phyloP scores from a whole-genome alignment of 2,888 invertebrate genomes.

The Cryptocheilus praepositus region DNA sequence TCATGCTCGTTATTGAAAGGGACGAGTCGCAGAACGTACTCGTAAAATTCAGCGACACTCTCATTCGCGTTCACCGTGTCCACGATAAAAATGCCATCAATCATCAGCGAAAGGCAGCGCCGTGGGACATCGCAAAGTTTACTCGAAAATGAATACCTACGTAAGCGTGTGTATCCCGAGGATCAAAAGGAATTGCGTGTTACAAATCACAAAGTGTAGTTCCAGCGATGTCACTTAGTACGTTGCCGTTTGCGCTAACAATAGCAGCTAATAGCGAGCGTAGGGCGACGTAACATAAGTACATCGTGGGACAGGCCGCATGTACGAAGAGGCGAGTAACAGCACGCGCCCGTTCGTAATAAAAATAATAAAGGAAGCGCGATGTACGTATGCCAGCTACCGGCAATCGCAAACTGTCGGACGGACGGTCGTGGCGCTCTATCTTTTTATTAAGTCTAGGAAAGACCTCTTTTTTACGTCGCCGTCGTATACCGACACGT shows the following conservation, averaged over 20 bases:
- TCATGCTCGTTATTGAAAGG: too few relatives aligned
- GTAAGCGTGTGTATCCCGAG: too few relatives aligned
- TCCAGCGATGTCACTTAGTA: conserved; percentile 15
- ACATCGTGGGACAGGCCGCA: background rate
- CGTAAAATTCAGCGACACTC: too few relatives aligned
- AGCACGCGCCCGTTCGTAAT: background rate
- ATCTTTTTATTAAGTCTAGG: conserved; percentile 18
- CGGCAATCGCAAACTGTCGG: too few relatives aligned
- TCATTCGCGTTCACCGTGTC: too few relatives aligned
- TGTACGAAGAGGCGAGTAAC: conserved; percentile 5
- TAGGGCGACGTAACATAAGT: background rate
- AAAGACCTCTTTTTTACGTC: conserved; percentile 30
- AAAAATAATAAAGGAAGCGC: conserved; percentile 2
- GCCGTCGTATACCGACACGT: conserved; percentile 20
- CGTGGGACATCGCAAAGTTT: too few relatives aligned
- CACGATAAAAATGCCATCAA: too few relatives aligned
- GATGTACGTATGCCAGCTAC: background rate
- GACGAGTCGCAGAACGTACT: too few relatives aligned
- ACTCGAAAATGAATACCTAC: too few relatives aligned
- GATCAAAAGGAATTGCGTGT: too few relatives aligned
- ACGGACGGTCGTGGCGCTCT: conserved; percentile 1
- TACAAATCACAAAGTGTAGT: conserved; percentile 27
- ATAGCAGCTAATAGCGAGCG: conserved; percentile 24
- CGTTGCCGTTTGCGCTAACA: conserved; percentile 32
- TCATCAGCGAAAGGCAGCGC: too few relatives aligned